phyloP scores from a whole-genome alignment of 1,140 invertebrate genomes.

The Charaxes varanes region DNA sequence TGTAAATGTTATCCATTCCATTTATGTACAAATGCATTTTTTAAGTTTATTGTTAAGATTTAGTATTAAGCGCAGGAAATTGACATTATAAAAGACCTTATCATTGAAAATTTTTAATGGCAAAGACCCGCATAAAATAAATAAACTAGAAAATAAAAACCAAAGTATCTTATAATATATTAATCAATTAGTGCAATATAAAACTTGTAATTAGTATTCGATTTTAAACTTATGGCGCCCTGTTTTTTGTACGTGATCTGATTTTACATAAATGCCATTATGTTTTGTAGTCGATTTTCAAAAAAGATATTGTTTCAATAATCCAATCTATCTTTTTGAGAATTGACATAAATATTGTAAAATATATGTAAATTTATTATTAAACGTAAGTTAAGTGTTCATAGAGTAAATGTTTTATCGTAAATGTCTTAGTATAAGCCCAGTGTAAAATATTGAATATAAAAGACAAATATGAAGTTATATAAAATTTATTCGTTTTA shows the following conservation, averaged over 20 bases:
- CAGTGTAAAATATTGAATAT: conserved; percentile 25
- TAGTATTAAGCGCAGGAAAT: not conserved
- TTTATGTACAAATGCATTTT: conserved; percentile 28
- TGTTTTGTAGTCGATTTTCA: too few relatives aligned
- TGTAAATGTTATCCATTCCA: conserved; percentile 32
- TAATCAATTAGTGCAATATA: conserved; percentile 14
- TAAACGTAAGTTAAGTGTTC: conserved; percentile 29
- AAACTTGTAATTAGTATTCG: not conserved
- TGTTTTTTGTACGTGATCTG: too few relatives aligned
- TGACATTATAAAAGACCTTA: too few relatives aligned
- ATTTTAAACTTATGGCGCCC: too few relatives aligned
- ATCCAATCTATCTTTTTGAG: too few relatives aligned
- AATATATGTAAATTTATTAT: conserved; percentile 13
- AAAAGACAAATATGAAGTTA: conserved; percentile 29
- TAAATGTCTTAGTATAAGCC: conserved; percentile 14
- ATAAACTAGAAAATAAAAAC: conserved; percentile 6
- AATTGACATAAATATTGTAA: too few relatives aligned
- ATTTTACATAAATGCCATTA: too few relatives aligned
- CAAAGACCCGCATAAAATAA: not conserved
- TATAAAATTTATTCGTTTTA: too few relatives aligned
- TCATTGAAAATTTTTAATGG: too few relatives aligned
- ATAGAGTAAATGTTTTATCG: conserved; percentile 21
- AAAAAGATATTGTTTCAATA: too few relatives aligned
- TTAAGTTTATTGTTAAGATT: conserved; percentile 3
- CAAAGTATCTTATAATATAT: conserved; percentile 5